Evolutionary conservation across 2,797 vertebrate genomes (phyloP), one percentile per base, ranked within the genome.

Genomic region (Vireo griseus): DNA sequence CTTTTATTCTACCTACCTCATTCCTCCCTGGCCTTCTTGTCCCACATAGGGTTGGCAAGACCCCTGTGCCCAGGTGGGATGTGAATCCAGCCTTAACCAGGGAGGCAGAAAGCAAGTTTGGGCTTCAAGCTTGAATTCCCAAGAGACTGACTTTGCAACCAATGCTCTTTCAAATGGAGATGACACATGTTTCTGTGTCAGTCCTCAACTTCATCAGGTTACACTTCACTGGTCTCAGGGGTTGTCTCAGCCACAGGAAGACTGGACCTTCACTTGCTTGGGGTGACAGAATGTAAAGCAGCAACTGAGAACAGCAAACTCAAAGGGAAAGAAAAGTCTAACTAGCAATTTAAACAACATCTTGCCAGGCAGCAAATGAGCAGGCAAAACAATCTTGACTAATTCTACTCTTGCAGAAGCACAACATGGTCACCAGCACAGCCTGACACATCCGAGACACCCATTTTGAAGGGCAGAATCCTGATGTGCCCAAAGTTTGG

Each of bases 131-230:
- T 5, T 29, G 58, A 82, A 22, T 31, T 78, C 19, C 24, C 33
- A n/a, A 21, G 59, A 44, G n/a, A 18, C 17, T 20, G 50, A n/a
- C 21, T 65, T 37, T 11, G 22, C 42, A 62, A 82, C 40, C 2
- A 3, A 15, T 8, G 15, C 24, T 85, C 16, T 73, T 81, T 26
- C 39, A 74, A 10, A 11, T 7, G 25, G 58, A 24, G 26, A 33
- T 18, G 3, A 75, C 0, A 1, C 1, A 19, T 0, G 3, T 7
- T 44, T 67, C 71, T 37, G 0, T 13, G n/a, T 54, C 37, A 50
- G n/a, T 47, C 31, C 57, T 74, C 85, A 78, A 8, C 28, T 68
- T n/a, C n/a, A 50, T 10, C 63, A 40, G 17, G 42, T 1, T 44
- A 57, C 25, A 33, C 48, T 59, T 71, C 74, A 31, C 31, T 0